Percentiles rank a stretch among this genome's conserved stretches.
These are phyloP conservation scores for Pyrochroa serraticornis DNA, from an alignment of 2,888 invertebrate species.

Conservation along the genomic window DNA sequence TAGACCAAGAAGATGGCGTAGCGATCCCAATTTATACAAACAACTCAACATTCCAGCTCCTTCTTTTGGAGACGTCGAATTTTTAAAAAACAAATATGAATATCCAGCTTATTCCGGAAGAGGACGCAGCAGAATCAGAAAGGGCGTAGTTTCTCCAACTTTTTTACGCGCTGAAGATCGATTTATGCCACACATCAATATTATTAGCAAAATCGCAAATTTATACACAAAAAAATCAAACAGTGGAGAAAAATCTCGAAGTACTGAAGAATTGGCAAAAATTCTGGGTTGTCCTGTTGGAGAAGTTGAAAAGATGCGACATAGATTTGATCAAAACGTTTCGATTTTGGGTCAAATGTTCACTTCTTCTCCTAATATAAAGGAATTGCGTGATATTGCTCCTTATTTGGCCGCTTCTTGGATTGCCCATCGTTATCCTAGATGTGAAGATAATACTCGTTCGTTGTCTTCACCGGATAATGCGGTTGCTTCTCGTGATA, in stretches of 20 bases:
- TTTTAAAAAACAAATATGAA: conserved; percentile 68
- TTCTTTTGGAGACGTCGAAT: conserved; percentile 63
- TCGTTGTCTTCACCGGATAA: conserved; percentile 64
- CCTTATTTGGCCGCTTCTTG: conserved; percentile 80
- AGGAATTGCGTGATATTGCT: conserved; percentile 77
- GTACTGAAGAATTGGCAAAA: conserved; percentile 52
- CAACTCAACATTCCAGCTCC: conserved; percentile 61
- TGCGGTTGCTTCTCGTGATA: conserved; percentile 43
- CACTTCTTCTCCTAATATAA: conserved; percentile 79
- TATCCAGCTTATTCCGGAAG: conserved; percentile 56
- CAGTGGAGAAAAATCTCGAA: conserved; percentile 38
- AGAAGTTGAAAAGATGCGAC: conserved; percentile 75
- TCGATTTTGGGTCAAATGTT: conserved; percentile 79
- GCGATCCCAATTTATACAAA: conserved; percentile 78
- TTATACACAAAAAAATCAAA: conserved; percentile 53
- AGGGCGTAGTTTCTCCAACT: conserved; percentile 67
- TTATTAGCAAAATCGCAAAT: conserved; percentile 85
- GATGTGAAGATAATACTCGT: conserved; percentile 69
- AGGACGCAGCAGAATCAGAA: conserved; percentile 59
- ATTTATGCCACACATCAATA: conserved; percentile 86
- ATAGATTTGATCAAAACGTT: conserved; percentile 68
- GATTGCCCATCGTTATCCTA: conserved; percentile 81
- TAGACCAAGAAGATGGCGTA: conserved; percentile 68
- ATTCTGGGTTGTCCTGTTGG: conserved; percentile 61
- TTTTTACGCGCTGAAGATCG: conserved; percentile 72